Evolutionary conservation across 2,888 invertebrate genomes (phyloP).

Genomic region (Digitonthophagus gazella): DNA sequence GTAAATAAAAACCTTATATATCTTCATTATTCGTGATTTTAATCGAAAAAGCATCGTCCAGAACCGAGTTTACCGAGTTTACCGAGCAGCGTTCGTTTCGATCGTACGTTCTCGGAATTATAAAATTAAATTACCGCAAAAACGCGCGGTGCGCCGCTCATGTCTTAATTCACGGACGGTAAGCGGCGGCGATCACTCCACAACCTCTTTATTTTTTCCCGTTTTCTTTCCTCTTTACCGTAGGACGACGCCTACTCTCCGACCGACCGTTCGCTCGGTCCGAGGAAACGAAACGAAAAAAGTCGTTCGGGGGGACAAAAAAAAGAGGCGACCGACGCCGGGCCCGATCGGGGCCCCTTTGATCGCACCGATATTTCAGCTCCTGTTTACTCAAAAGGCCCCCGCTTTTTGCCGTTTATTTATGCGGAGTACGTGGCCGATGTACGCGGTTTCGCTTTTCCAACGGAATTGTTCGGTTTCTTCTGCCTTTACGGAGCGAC

Average conservation of each 20-base stretch:
- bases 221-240: background rate
- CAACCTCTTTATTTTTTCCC: background rate
- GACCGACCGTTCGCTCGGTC: background rate
- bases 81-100: too few relatives aligned
- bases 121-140: conserved; percentile 16
- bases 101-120: conserved; percentile 7
- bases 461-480: conserved; percentile 12
- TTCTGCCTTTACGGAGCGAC: background rate
- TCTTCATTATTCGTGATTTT: too few relatives aligned
- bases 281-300: background rate
- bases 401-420: conserved; percentile 1
- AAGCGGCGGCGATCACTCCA: conserved; percentile 6
- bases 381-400: conserved; percentile 16
- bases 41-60: too few relatives aligned
- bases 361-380: conserved; percentile 16
- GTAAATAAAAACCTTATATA: too few relatives aligned
- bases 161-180: conserved; percentile 14
- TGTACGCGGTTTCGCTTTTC: conserved; percentile 12
- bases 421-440: conserved; percentile 2
- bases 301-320: background rate
- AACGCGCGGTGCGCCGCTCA: background rate
- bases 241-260: background rate
- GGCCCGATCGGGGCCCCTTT: background rate
- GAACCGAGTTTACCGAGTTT: too few relatives aligned
- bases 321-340: too few relatives aligned